Evolutionary conservation across 2,113 vertebrate genomes (phyloP).

Genomic region (Anthoscopus minutus): DNA sequence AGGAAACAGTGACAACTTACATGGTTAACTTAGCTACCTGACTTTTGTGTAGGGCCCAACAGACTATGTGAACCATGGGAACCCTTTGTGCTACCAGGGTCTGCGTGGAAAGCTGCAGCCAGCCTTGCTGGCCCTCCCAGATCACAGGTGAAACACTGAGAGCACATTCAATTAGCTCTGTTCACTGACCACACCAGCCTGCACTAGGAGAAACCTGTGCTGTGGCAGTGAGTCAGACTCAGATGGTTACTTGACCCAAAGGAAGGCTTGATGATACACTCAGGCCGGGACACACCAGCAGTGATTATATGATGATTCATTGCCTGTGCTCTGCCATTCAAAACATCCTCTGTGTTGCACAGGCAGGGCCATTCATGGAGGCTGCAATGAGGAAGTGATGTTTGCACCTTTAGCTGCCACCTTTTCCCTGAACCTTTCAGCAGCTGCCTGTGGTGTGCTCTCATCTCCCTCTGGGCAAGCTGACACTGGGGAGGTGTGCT

Average conservation of each 20-base stretch:
- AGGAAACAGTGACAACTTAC: not conserved
- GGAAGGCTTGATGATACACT: not conserved
- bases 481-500: not conserved
- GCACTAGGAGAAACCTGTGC: not conserved
- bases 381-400: slow-evolving; percentile 3
- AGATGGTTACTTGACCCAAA: slow-evolving; percentile 17
- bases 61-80: not conserved
- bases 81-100: not conserved
- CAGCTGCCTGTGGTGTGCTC: not conserved
- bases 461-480: not conserved
- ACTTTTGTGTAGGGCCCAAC: not conserved
- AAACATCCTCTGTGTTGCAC: slow-evolving; percentile 37
- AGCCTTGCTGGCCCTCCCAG: not conserved
- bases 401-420: slow-evolving; percentile 4
- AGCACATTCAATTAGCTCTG: not conserved
- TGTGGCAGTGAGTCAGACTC: not conserved
- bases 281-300: slow-evolving; percentile 21
- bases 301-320: slow-evolving; percentile 39
- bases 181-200: not conserved
- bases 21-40: not conserved
- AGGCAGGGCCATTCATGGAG: not conserved
- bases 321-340: slow-evolving; percentile 31
- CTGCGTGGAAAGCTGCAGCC: not conserved
- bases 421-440: not conserved
- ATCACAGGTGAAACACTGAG: not conserved